Conservation (phyloP, 2,797 vertebrate genomes). For the Acanthiza pusilla region DNA sequence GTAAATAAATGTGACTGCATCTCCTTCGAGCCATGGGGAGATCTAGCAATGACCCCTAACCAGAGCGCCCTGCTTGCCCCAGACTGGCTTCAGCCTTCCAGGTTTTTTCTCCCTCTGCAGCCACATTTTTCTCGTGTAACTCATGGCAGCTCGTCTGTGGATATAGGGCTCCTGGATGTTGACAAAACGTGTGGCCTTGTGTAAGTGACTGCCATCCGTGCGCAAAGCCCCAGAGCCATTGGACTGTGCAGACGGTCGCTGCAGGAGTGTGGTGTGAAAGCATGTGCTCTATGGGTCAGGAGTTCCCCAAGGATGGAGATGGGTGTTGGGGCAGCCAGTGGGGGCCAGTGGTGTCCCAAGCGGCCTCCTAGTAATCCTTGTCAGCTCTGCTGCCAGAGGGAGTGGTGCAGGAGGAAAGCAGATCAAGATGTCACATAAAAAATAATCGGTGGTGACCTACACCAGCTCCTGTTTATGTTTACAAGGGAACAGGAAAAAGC, state of each 20-base stretch:
- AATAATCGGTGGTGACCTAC: not conserved
- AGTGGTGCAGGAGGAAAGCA: not conserved
- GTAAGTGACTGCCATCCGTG: not conserved
- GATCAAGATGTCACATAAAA: conserved; percentile 13
- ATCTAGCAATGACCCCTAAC: not conserved
- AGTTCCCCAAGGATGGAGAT: not conserved
- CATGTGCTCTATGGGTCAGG: rapidly evolving
- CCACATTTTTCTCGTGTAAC: not conserved
- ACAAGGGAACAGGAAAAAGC: not conserved
- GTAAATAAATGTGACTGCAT: not conserved
- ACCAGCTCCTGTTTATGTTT: not conserved
- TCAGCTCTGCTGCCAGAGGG: not conserved
- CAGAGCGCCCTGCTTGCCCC: not conserved
- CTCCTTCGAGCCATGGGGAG: rapidly evolving
- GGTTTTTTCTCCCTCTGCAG: not conserved
- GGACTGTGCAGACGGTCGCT: not conserved
- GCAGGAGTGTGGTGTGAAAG: not conserved
- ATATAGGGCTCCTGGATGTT: not conserved
- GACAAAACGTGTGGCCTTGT: rapidly evolving
- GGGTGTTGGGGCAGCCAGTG: not conserved
- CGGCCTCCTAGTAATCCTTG: not conserved
- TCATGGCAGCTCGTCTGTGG: not conserved
- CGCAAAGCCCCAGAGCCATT: rapidly evolving
- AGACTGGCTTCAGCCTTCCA: not conserved
- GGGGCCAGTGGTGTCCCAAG: not conserved